These are phyloP conservation scores for Entomobrya proxima DNA, from an alignment of 2,888 invertebrate species.

Conservation along the genomic window DNA sequence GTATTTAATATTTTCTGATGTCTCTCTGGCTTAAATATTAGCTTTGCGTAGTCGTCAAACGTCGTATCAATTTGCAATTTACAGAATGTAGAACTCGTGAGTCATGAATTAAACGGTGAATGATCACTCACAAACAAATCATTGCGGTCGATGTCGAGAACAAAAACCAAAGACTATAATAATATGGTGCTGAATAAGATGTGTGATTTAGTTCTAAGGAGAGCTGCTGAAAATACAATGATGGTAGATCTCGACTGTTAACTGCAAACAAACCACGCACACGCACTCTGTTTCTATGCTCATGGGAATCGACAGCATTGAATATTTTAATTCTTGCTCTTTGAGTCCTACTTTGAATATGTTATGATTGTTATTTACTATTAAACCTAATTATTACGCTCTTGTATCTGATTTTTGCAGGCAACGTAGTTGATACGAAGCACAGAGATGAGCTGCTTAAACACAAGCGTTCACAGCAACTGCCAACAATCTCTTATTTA, in stretches of 20 bases:
- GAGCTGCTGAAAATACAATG: neutral
- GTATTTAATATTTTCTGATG: neutral
- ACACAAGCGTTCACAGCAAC: conserved; percentile 13
- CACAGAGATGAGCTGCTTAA: neutral
- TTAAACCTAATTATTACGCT: conserved; percentile 2
- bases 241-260: neutral
- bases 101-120: conserved; percentile 33
- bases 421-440: neutral
- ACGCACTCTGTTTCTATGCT: neutral
- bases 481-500: conserved; percentile 27
- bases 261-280: neutral
- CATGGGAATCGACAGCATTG: conserved; percentile 19
- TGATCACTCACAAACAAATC: conserved; percentile 43
- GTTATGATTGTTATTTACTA: neutral
- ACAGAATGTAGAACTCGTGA: conserved; percentile 23
- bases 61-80: conserved; percentile 3
- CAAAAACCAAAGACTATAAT: neutral
- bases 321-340: neutral
- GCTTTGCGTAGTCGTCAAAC: neutral
- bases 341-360: neutral
- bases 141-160: neutral
- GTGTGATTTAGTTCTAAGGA: neutral
- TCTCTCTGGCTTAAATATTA: neutral
- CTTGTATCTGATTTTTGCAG: neutral
- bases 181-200: conserved; percentile 3